Evolutionary conservation across 2,113 vertebrate species (phyloP).

Genomic region (Epinephelus cyanopodus): DNA sequence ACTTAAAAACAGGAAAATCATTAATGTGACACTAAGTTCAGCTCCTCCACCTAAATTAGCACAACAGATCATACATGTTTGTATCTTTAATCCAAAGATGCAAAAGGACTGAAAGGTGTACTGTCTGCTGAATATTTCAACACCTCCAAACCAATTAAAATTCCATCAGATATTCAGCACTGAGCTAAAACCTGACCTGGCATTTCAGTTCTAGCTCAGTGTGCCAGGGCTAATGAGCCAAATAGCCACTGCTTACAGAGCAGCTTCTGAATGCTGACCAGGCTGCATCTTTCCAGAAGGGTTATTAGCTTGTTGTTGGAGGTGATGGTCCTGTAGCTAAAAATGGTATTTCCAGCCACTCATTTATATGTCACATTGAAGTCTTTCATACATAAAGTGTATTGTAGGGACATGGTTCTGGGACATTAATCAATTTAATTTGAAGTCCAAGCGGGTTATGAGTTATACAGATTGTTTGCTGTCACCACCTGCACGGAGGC

Average conservation of each 20-base stretch:
- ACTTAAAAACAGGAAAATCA: background rate
- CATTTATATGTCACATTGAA: background rate
- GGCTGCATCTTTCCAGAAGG: background rate
- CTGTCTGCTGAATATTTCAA: background rate
- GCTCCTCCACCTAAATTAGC: background rate
- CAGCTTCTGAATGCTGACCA: constrained; percentile 31
- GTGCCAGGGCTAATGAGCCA: constrained; percentile 5
- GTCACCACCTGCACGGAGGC: background rate
- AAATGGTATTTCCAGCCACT: background rate
- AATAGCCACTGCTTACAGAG: constrained; percentile 18
- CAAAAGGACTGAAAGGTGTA: background rate
- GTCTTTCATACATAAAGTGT: background rate
- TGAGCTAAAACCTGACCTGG: constrained; percentile 33
- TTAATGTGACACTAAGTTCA: background rate
- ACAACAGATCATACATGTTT: constrained; percentile 32
- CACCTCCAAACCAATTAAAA: constrained; percentile 22
- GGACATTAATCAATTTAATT: background rate
- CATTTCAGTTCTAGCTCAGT: background rate
- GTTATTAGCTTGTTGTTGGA: background rate
- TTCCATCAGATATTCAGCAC: constrained; percentile 20
- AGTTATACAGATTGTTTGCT: background rate
- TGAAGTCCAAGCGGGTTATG: background rate
- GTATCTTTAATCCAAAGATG: constrained; percentile 16
- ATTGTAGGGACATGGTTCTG: background rate
- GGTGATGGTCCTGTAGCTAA: background rate